A percentile compares a stretch with the other conserved stretches of the same genome.
Conservation (phyloP, 1,140 invertebrate species). For the Steinernema feltiae region DNA sequence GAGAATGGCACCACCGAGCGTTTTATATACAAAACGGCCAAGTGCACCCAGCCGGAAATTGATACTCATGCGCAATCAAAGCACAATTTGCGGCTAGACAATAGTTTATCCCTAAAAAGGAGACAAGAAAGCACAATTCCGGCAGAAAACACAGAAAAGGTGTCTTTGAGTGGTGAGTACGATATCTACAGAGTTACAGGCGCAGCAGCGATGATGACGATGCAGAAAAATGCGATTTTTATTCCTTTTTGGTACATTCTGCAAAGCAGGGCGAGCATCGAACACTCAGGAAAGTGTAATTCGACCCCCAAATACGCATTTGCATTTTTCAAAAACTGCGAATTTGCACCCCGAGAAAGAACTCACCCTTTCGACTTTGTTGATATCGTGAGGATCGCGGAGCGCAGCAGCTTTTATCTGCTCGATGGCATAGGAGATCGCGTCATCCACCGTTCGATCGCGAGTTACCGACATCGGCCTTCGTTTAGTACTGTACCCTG, state of each 20-base stretch:
- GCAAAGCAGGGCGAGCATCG: too few relatives aligned
- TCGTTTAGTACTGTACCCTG: not conserved
- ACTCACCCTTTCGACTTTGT: slow-evolving; percentile 2
- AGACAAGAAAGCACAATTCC: not conserved
- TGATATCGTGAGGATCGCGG: not conserved
- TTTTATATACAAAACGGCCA: not conserved
- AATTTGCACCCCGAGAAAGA: not conserved
- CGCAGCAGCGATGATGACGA: too few relatives aligned
- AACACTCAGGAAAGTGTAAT: too few relatives aligned
- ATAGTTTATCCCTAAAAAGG: not conserved
- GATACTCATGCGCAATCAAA: not conserved
- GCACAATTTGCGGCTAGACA: not conserved
- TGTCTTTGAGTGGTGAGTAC: too few relatives aligned
- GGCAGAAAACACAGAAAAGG: not conserved
- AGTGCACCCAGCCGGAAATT: not conserved
- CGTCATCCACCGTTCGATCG: slow-evolving; percentile 1
- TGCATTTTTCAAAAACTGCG: too few relatives aligned
- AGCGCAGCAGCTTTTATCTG: not conserved
- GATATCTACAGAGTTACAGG: too few relatives aligned
- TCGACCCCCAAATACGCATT: too few relatives aligned
- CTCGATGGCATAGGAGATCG: not conserved
- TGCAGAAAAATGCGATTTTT: too few relatives aligned
- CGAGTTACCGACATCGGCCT: not conserved
- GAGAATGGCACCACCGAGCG: not conserved
- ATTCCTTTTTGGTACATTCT: too few relatives aligned